Conservation (phyloP, 2,888 invertebrate species). For the Aleiodes leptofemur region DNA sequence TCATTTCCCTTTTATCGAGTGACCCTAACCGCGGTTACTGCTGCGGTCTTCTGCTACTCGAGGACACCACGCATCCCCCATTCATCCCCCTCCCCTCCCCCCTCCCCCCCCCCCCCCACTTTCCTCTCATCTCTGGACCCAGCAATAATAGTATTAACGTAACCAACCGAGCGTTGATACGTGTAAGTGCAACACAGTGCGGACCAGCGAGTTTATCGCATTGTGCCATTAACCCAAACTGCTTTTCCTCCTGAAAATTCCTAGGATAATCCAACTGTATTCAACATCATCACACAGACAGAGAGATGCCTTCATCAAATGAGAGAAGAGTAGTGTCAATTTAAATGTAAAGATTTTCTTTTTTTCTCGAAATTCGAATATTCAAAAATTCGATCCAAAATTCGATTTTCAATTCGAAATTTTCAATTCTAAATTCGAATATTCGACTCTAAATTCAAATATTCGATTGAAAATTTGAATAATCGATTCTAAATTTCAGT, state of each 20-base stretch:
- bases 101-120: no score
- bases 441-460: no score
- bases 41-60: conserved; percentile 29
- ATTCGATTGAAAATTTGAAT: no score
- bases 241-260: conserved; percentile 26
- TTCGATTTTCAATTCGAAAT: no score
- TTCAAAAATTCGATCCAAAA: no score
- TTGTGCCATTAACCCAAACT: conserved; percentile 40
- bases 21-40: conserved; percentile 27
- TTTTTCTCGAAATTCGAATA: no score
- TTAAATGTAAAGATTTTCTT: no score
- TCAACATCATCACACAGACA: not conserved
- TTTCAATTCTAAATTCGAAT: no score
- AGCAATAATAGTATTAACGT: conserved; percentile 45
- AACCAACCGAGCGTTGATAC: not conserved
- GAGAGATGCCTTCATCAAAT: conserved; percentile 5
- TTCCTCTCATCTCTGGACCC: conserved; percentile 21
- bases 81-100: no score
- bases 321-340: no score
- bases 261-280: conserved; percentile 22
- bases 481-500: no score
- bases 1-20: conserved; percentile 37
- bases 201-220: conserved; percentile 34
- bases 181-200: conserved; percentile 14
- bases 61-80: no score